Percentiles rank a stretch among this genome's conserved stretches.
These are phyloP conservation scores for Lepidocyrtinus sp. DNA, from an alignment of 2,888 invertebrate species.

Conservation along the genomic window DNA sequence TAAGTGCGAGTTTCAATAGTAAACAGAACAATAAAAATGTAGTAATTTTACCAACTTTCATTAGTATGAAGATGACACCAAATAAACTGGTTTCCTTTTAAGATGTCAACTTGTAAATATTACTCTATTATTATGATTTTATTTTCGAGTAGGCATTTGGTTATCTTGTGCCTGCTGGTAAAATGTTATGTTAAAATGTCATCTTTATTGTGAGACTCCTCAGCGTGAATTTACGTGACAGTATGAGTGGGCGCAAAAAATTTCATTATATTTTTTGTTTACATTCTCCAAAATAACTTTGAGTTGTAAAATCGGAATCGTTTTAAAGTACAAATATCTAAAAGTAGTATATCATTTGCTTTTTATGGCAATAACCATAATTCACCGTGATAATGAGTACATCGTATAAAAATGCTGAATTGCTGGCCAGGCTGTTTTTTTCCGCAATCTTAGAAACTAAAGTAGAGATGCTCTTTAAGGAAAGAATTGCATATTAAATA, in stretches of 20 bases:
- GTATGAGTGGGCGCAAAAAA: too few species aligned
- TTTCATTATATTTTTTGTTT: too few species aligned
- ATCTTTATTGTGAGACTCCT: too few species aligned
- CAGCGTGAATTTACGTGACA: too few species aligned
- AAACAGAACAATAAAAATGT: slow-evolving; percentile 7
- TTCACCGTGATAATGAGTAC: neutral
- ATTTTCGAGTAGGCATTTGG: too few species aligned
- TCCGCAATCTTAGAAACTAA: slow-evolving; percentile 16
- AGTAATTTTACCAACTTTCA: neutral
- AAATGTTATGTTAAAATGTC: too few species aligned
- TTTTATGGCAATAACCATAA: neutral
- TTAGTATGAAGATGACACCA: slow-evolving; percentile 24
- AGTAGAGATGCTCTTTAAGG: neutral
- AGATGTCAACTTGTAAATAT: slow-evolving; percentile 10
- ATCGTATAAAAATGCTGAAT: neutral
- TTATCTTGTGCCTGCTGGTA: too few species aligned
- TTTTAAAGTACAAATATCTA: too few species aligned
- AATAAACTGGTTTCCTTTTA: slow-evolving; percentile 25
- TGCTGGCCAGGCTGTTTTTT: neutral
- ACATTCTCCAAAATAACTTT: too few species aligned
- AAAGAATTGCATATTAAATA: neutral
- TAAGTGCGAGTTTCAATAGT: neutral
- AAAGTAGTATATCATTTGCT: too few species aligned
- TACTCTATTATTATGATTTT: neutral
- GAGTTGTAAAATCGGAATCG: too few species aligned